Evolutionary conservation across 2,888 invertebrate genomes (phyloP).

Genomic region (Drosophila vallismaia): DNA sequence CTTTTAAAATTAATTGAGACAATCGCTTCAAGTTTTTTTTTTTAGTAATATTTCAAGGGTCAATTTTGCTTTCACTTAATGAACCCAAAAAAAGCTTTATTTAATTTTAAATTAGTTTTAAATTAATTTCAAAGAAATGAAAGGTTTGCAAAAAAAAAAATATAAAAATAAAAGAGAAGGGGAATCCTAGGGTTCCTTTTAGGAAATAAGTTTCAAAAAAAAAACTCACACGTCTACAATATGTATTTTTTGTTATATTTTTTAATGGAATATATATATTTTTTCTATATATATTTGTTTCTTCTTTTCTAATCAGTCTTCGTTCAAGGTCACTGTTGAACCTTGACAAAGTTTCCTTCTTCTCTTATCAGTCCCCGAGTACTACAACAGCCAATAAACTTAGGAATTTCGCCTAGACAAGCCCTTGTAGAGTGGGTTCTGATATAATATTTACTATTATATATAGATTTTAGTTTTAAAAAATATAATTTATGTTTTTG

Average conservation of each 20-base stretch:
- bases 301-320: conserved; percentile 8
- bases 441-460: not conserved
- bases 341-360: conserved; percentile 32
- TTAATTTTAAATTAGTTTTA: not conserved
- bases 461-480: not conserved
- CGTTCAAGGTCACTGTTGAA: conserved; percentile 19
- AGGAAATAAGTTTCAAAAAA: not conserved
- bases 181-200: not conserved
- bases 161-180: not conserved
- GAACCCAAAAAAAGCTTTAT: not conserved
- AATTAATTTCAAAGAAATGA: not conserved
- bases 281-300: not conserved
- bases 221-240: not conserved
- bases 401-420: conserved; percentile 13
- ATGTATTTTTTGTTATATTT: not conserved
- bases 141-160: not conserved
- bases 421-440: not conserved
- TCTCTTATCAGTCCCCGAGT: conserved; percentile 17
- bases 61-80: conserved; percentile 19
- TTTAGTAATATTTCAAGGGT: not conserved
- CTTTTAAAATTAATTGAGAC: conserved; percentile 25
- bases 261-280: not conserved
- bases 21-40: conserved; percentile 3
- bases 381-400: conserved; percentile 13
- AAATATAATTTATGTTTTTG: too few relatives aligned